phyloP scores from a whole-genome alignment of 2,888 invertebrate species.

The Malthinus flaveolus region DNA sequence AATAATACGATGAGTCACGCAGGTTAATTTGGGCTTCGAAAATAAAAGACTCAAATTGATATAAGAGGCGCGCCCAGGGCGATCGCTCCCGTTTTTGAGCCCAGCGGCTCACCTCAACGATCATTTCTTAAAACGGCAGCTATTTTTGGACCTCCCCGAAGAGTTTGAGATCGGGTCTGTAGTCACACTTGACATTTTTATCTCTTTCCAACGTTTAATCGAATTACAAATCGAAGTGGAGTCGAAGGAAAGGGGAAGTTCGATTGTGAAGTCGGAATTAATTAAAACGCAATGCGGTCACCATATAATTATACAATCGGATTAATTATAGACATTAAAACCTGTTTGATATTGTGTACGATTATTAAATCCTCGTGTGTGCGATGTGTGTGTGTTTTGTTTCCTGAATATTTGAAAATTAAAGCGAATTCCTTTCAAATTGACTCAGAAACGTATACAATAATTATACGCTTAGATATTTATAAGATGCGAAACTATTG shows the following conservation, averaged over 20 bases:
- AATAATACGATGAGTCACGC: constrained; percentile 9
- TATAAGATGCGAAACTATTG: constrained; percentile 5
- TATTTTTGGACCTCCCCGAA: no score
- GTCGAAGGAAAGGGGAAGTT: no score
- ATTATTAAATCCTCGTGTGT: not conserved
- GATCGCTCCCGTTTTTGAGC: not conserved
- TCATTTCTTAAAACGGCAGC: no score
- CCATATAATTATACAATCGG: constrained; percentile 27
- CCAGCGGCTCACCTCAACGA: no score
- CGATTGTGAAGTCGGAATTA: constrained; percentile 1
- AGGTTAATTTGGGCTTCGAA: constrained; percentile 8
- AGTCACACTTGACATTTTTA: no score
- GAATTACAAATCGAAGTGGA: no score
- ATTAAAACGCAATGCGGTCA: constrained; percentile 3
- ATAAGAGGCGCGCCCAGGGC: not conserved
- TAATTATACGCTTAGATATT: constrained; percentile 10
- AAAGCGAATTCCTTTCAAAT: not conserved
- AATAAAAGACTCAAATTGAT: constrained; percentile 8
- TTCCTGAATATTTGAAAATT: not conserved
- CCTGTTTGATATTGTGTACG: constrained; percentile 18
- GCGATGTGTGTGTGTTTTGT: not conserved
- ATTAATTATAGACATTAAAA: constrained; percentile 27
- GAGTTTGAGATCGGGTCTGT: no score
- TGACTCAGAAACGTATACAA: not conserved
- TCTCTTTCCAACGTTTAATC: no score